A percentile compares a stretch with the other conserved stretches of the same genome.
Evolutionary conservation across 2,797 vertebrate genomes (phyloP).

Genomic region (Ptychadena robeensis): DNA sequence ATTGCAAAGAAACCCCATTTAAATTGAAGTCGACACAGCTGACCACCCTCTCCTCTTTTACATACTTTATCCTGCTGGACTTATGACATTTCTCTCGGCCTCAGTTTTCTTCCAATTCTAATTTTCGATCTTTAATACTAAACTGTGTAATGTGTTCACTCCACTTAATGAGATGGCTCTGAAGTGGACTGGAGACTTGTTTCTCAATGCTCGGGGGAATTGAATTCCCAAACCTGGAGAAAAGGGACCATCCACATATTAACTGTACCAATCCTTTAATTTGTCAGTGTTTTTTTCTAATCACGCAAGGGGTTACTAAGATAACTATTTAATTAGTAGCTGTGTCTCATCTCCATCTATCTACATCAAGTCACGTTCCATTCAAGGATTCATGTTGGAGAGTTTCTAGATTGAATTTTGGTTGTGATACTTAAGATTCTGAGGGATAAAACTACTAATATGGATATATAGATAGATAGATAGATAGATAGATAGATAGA

Average conservation of each 20-base stretch:
- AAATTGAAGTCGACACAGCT: slow-evolving; percentile 57
- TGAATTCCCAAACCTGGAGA: slow-evolving; percentile 32
- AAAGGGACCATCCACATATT: slow-evolving; percentile 31
- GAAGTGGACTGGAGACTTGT: slow-evolving; percentile 28
- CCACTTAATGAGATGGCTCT: slow-evolving; percentile 45
- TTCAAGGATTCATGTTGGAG: slow-evolving; percentile 12
- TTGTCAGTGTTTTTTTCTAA: slow-evolving; percentile 35
- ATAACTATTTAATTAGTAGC: slow-evolving; percentile 38
- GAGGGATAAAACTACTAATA: too few relatives aligned
- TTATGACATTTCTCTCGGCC: slow-evolving; percentile 30
- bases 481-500: too few relatives aligned
- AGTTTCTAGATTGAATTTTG: background rate
- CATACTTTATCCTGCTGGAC: slow-evolving; percentile 51
- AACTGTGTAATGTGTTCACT: slow-evolving; percentile 50
- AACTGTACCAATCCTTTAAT: slow-evolving; percentile 38
- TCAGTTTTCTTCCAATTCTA: slow-evolving; percentile 39
- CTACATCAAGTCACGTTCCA: background rate
- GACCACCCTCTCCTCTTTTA: slow-evolving; percentile 52
- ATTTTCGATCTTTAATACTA: slow-evolving; percentile 48
- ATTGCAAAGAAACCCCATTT: slow-evolving; percentile 66
- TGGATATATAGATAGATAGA: too few relatives aligned
- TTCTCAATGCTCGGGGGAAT: slow-evolving; percentile 21
- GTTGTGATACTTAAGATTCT: too few relatives aligned
- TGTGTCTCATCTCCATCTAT: slow-evolving; percentile 12
- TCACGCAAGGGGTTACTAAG: slow-evolving; percentile 21